Conservation (phyloP, 2,888 invertebrate species). For the Pristionchus mayeri region DNA sequence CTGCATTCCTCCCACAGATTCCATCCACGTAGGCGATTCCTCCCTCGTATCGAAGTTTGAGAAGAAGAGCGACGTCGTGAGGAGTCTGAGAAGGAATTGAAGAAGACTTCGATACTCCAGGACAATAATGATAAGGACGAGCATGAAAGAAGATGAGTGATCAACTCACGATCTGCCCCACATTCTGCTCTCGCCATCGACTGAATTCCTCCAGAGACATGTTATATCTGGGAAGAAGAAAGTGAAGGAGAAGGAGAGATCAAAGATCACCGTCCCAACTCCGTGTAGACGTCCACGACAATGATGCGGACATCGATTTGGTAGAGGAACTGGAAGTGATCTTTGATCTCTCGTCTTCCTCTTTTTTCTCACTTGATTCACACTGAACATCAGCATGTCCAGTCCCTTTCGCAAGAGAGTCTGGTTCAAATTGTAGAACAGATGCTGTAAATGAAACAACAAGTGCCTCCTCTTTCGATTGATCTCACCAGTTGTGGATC, state of each 20-base stretch:
- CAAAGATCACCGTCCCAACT: constrained; percentile 41
- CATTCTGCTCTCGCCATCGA: constrained; percentile 56
- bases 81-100: constrained; percentile 33
- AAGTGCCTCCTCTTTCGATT: not conserved
- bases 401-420: constrained; percentile 35
- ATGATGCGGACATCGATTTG: constrained; percentile 59
- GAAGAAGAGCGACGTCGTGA: constrained; percentile 61
- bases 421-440: constrained; percentile 33
- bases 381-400: constrained; percentile 57
- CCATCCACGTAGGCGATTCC: constrained; percentile 63
- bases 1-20: constrained; percentile 58
- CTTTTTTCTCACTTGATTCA: constrained; percentile 56
- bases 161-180: constrained; percentile 25
- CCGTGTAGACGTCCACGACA: constrained; percentile 55
- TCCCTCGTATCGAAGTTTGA: constrained; percentile 63
- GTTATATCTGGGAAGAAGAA: constrained; percentile 48
- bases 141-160: not conserved
- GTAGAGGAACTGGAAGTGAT: constrained; percentile 59
- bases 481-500: constrained; percentile 46
- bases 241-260: not conserved
- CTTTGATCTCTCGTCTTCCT: not conserved
- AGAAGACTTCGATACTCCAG: not conserved
- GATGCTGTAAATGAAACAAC: constrained; percentile 41
- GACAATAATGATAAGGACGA: not conserved
- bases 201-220: constrained; percentile 61